Base-by-base conservation (phyloP, 2,888 invertebrate species). In the Calameuta pallipes region DNA sequence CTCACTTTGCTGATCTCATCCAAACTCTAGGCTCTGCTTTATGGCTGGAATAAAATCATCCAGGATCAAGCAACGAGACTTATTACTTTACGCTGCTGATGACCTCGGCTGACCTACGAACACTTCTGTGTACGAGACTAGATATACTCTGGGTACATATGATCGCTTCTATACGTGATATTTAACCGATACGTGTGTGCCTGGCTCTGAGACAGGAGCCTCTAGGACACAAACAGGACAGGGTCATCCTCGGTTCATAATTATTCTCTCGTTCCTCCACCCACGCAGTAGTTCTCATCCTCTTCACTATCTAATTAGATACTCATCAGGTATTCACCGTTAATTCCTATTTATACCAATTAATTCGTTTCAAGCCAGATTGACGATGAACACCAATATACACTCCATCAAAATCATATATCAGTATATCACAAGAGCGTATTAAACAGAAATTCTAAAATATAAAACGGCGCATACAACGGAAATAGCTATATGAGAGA, bases 201-300 rank as follows among this genome's bases (percentile, higher is more conserved):
- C 9, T 9, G 56, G 23, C 56, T 56, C 31, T 6, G 71, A 71
- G 71, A 71, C 71, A 71, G 71, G 71, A 71, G 71, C 75, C 83
- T 76, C 74, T 78, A 69, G 79, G 78, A 80, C 36, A 74, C 80
- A 76, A 78, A 79, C 73, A 80, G 83, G 81, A 83, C 83, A 82
- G 80, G 85, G 83, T 86, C 83, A 82, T 86, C 85, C 83, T 81
- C 78, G 85, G 84, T 85, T 86, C 85, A 84, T 87, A 87, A 87
- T 86, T 87, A 87, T 86, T 83, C 82, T 82, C 82, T 80, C 78
- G 78, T 79, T 78, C 80, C 82, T 79, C 76, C 87, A 79, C 81
- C 83, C 83, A 84, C 83, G 82, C 81, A 71, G 81, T 81, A 80
- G 81, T 81, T 83, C 79, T 80, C 80, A 81, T 83, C 82, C 83